Base-by-base conservation (phyloP, 2,888 invertebrate genomes). In the Pollenia angustigena region DNA sequence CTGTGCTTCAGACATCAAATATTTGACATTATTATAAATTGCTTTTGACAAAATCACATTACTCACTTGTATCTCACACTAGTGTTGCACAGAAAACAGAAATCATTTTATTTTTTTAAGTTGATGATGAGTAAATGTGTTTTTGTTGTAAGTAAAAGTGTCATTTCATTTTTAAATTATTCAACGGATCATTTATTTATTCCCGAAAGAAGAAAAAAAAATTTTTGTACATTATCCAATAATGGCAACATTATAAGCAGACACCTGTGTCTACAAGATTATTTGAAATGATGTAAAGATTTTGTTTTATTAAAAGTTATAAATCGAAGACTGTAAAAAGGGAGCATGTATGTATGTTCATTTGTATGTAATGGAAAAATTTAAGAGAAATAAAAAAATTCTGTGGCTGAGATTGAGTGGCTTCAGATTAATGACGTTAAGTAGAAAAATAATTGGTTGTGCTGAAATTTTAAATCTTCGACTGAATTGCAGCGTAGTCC, bases 11-110 rank as follows among this genome's bases (percentile, higher is more conserved):
- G 52, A 66, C 23, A 84, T 81, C 68, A 81, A 68, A 74, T 78
- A 68, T 81, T 74, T 81, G 81, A 84, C 84, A 84, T 32, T 60
- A 74, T 84, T 81, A 84, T 60, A 78, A 87, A 87, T 87, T 81
- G 74, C 52, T 78, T 83, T 78, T 72, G 74, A 80, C 81, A 81
- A 84, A 87, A 74, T 84, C 56, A 81, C 76, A 87, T 87, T 81
- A 81, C 62, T 83, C 58, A 71, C 46, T 56, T 7, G 11, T 12
- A 58, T 1, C 12, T 56, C 40, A 9, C 40, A 9, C 68, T 4
- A 16, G 14, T 56, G 40, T 40, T 18, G 18, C 4, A 64, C 4
- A 42, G n/a, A 48, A 60, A 1, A 50, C 4, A 18, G 10, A 42
- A 32, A 16, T 6, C 1, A 12, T 11, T n/a, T n/a, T 12, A 11